phyloP scores from a whole-genome alignment of 2,888 invertebrate genomes.

The Tupiocoris notatus region DNA sequence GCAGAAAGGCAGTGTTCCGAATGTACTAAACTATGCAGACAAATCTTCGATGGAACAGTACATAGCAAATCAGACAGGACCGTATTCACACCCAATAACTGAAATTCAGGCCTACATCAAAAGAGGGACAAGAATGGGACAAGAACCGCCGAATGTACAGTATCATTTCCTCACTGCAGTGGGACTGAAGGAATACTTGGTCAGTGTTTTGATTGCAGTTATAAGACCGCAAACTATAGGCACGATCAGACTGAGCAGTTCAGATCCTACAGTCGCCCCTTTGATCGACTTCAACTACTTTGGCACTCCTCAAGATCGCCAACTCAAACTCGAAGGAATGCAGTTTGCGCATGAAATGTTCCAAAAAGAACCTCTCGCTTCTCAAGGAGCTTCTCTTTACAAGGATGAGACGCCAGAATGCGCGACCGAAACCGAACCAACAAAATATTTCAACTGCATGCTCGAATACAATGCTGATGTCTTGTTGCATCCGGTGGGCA shows the following conservation, averaged over 20 bases:
- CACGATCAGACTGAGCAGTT: conserved; percentile 61
- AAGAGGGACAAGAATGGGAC: background rate
- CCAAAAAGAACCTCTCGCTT: conserved; percentile 61
- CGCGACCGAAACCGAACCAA: conserved; percentile 61
- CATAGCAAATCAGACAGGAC: background rate
- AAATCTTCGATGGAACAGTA: background rate
- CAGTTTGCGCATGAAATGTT: conserved; percentile 60
- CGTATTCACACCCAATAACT: conserved; percentile 2
- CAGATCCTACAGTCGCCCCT: conserved; percentile 65
- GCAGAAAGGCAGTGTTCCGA: background rate
- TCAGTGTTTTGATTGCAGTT: conserved; percentile 1
- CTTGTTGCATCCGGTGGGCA: conserved; percentile 66
- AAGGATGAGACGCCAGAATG: conserved; percentile 9
- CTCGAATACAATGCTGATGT: conserved; percentile 62
- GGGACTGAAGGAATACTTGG: background rate
- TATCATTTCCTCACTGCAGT: conserved; percentile 7
- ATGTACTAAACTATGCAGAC: background rate
- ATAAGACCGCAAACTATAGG: conserved; percentile 64
- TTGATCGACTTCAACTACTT: conserved; percentile 68
- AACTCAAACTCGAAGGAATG: conserved; percentile 62
- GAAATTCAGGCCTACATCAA: background rate
- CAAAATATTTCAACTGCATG: conserved; percentile 69
- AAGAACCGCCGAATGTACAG: conserved; percentile 30
- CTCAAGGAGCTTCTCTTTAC: conserved; percentile 55
- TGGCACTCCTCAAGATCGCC: conserved; percentile 62